Evolutionary conservation across 2,113 vertebrate species (phyloP), one percentile per base, ranked within the genome.

Genomic region (Apistogramma diplotaenia): DNA sequence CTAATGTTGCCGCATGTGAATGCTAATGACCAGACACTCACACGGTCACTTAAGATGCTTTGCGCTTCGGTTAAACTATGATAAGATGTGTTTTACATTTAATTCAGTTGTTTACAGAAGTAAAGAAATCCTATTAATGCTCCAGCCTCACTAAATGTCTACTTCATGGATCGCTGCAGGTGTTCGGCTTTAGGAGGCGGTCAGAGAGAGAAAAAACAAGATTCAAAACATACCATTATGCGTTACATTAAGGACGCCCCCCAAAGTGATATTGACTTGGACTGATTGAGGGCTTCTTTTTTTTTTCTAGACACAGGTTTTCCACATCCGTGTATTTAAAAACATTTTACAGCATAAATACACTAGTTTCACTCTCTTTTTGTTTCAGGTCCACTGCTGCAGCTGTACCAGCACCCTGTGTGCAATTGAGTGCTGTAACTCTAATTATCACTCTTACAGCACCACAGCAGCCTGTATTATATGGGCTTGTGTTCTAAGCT

Each of bases 401-500:
- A 76, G 37, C 40, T 15, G 27, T n/a, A 59, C 35, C 82, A 29
- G n/a, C 40, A 16, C 46, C 33, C 56, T 82, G 71, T 54, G 72
- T 70, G 65, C 43, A 70, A 23, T 67, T 78, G 70, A 76, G 54
- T 53, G 62, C 74, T 74, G 18, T 2, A 53, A 61, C 70, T 85
- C 74, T 74, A 80, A 81, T 74, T 70, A 76, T 72, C 43, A 61
- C 6, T 33, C 23, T 71, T 65, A 35, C 57, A 70, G 37, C 40
- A 73, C 11, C 31, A 18, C 43, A 57, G 73, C 78, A 29, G 78
- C 33, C 43, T 31, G 73, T 10, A 62, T 81, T 37, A 74, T 31
- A 46, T 79, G 67, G 60, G 70, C 58, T 88, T 13, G 21, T 78
- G 71, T 73, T 81, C 71, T 35, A 60, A 59, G 65, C 83, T 79